Conservation (phyloP, 2,797 vertebrate genomes). For the Acipenser oxyrinchus region DNA sequence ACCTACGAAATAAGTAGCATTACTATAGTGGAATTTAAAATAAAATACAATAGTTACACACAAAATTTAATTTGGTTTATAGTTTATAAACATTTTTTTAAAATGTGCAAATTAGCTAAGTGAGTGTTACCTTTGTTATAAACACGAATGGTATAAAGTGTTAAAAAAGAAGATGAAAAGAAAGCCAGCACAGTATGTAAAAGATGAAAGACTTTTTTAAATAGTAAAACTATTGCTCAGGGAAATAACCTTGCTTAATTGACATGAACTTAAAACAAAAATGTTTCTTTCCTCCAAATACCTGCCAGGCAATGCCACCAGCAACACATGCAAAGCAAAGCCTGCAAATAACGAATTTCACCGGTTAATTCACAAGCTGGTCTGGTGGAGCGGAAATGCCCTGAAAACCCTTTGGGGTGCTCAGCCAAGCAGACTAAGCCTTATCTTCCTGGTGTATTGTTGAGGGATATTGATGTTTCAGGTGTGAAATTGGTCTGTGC, state of each 20-base stretch:
- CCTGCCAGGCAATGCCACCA: background rate
- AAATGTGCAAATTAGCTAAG: no score
- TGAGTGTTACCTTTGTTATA: background rate
- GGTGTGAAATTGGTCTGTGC: background rate
- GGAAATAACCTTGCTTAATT: background rate
- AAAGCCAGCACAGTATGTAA: background rate
- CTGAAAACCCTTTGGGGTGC: background rate
- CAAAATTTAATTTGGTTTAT: no score
- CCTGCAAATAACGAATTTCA: background rate
- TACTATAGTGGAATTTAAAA: no score
- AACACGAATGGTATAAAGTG: background rate
- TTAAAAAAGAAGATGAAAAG: background rate
- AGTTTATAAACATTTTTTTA: no score
- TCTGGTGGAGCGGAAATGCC: conserved; percentile 5
- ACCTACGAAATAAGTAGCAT: no score
- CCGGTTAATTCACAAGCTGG: background rate
- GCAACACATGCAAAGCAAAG: no score
- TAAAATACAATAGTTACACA: no score
- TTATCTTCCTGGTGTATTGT: background rate
- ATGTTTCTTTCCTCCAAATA: background rate
- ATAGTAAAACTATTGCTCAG: background rate
- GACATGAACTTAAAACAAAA: no score
- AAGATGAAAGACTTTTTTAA: background rate
- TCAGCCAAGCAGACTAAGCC: background rate
- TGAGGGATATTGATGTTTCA: background rate